Conservation (phyloP, 1,140 invertebrate genomes). For the Drosophila albomicans region DNA sequence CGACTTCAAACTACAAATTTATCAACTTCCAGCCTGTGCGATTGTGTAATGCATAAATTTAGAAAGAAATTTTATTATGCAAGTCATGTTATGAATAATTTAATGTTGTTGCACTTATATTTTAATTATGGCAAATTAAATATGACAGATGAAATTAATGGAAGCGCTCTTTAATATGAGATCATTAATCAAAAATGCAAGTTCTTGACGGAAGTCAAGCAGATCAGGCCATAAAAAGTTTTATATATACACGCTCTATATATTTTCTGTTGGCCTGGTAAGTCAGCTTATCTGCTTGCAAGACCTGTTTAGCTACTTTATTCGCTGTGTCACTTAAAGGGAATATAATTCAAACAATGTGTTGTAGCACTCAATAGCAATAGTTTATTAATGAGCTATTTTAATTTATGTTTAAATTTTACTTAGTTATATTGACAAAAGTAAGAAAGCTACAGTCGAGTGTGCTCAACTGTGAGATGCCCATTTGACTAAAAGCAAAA, state of each 20-base stretch:
- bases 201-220: not conserved
- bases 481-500: too few species aligned
- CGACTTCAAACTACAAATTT: not conserved
- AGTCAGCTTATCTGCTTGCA: not conserved
- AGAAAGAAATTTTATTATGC: not conserved
- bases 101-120: not conserved
- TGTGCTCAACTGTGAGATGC: too few species aligned
- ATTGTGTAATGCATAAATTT: conserved; percentile 16
- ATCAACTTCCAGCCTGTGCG: not conserved
- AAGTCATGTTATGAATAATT: not conserved
- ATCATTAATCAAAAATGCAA: not conserved
- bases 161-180: conserved; percentile 9
- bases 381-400: not conserved
- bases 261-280: not conserved
- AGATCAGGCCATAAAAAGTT: not conserved
- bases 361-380: too few species aligned
- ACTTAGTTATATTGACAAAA: too few species aligned
- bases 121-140: conserved; percentile 5
- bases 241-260: not conserved
- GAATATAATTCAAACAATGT: not conserved
- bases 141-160: conserved; percentile 9
- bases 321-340: not conserved
- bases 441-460: too few species aligned
- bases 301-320: not conserved
- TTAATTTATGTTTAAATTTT: not conserved